Evolutionary conservation across 2,888 invertebrate species (phyloP), one percentile per base, ranked within the genome.

Genomic region (Epistrophella euchroma): DNA sequence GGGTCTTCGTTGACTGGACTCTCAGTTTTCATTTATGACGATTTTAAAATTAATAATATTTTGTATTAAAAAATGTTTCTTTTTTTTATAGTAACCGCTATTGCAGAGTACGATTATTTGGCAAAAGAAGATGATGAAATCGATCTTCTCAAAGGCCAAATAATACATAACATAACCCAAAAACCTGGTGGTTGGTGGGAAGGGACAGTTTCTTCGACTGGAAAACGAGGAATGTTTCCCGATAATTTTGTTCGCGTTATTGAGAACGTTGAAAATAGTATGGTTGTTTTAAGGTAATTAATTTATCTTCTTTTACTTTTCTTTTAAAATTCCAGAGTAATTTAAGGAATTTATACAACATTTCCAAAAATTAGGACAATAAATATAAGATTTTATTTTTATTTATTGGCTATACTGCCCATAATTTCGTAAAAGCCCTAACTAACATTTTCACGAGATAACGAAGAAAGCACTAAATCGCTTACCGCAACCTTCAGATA

Each of bases 131-230:
- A 95, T 1, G 97, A 97, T 91, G 98, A 98, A 93, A 93, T 98
- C 90, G 95, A 96, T 56, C 94, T 98, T 88, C 94, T 95, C 88
- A 96, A 96, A 90, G 98, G 98, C 77, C 97, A 97, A 92, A 94
- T 97, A 87, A 95, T 98, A 89, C 95, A 95, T 88, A 96, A 96
- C 90, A 97, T 98, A 71, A 94, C 95, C 90, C 94, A 95, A 89
- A 94, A 96, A 90, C 94, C 95, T 35, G 97, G 96, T 75, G 98
- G 98, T 83, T 98, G 98, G 98, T 97, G 97, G 96, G 95, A 97
- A 92, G 98, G 98, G n/a, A 96, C 96, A 81, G 93, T 98, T 73
- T 93, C 94, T 89, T 85, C 90, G 70, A 93, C 93, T 80, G 97
- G 97, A 80, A 95, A 95, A 90, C 95, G 95, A 85, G 98, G 98